These are phyloP conservation scores for Falco novaeseelandiae DNA, from an alignment of 2,797 vertebrate species.

Conservation along the genomic window DNA sequence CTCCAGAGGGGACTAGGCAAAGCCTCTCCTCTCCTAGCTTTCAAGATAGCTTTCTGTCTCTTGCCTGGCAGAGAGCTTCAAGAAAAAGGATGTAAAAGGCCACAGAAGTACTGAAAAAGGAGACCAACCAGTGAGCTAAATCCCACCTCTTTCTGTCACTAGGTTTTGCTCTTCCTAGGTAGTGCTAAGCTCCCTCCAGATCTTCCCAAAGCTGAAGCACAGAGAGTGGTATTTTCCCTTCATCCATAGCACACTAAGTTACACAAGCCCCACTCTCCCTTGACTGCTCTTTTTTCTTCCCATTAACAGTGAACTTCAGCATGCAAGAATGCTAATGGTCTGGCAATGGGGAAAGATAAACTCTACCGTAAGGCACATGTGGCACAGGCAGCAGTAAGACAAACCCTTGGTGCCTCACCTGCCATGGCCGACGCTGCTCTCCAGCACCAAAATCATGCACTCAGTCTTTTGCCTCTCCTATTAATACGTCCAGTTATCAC, in stretches of 20 bases:
- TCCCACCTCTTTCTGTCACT: background rate
- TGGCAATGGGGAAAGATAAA: fast-evolving
- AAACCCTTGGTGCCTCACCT: background rate
- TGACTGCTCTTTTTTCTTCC: background rate
- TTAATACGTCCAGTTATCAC: background rate
- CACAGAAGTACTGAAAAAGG: background rate
- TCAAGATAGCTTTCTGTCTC: background rate
- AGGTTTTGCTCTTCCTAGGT: background rate
- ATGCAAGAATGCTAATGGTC: background rate
- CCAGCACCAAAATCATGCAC: background rate
- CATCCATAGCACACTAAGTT: background rate
- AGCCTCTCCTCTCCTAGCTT: background rate
- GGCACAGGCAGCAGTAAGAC: background rate
- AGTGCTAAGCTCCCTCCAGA: background rate
- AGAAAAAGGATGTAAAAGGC: background rate
- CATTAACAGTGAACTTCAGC: background rate
- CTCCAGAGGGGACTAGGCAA: background rate
- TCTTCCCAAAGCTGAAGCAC: background rate
- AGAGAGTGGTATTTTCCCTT: background rate
- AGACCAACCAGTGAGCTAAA: background rate
- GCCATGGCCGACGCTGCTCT: background rate
- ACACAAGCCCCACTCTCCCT: background rate
- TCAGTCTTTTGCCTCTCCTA: background rate
- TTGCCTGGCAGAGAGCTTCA: fast-evolving
- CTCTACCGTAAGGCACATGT: fast-evolving